Conservation (phyloP, 1,140 invertebrate genomes). For the Temnothorax curvispinosus region DNA sequence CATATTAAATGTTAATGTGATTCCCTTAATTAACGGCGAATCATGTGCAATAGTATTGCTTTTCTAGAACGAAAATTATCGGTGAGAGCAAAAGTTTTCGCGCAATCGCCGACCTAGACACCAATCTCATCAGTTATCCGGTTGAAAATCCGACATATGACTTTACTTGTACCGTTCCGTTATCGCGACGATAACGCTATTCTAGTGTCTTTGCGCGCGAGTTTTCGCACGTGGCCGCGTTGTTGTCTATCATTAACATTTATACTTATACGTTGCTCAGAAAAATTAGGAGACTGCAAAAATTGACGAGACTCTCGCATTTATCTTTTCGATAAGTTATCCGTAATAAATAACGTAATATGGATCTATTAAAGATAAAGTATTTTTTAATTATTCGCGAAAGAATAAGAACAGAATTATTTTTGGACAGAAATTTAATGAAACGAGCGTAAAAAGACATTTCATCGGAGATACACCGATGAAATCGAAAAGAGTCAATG, state of each 20-base stretch:
- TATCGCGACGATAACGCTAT: constrained; percentile 47
- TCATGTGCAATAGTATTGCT: neutral
- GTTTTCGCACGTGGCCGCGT: constrained; percentile 36
- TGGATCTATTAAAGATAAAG: neutral
- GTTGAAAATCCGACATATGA: constrained; percentile 44
- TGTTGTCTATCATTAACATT: constrained; percentile 15
- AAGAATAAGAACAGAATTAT: neutral
- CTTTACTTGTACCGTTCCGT: constrained; percentile 29
- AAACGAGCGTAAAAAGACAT: neutral
- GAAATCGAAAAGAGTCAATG: neutral
- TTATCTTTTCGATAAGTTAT: constrained; percentile 29
- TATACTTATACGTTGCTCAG: neutral
- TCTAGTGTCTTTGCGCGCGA: constrained; percentile 21
- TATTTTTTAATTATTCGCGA: neutral
- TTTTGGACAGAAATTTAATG: neutral
- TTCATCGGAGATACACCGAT: neutral
- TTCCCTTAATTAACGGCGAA: neutral
- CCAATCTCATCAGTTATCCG: constrained; percentile 61
- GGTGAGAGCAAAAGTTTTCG: constrained; percentile 75
- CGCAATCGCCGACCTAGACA: constrained; percentile 72
- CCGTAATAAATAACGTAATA: constrained; percentile 23
- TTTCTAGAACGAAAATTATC: constrained; percentile 33
- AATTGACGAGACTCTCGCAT: neutral
- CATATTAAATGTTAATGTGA: too few relatives aligned
- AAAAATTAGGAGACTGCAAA: neutral